Conservation (phyloP, 2,797 vertebrate genomes). For the Paratrypauchen microcephalus region DNA sequence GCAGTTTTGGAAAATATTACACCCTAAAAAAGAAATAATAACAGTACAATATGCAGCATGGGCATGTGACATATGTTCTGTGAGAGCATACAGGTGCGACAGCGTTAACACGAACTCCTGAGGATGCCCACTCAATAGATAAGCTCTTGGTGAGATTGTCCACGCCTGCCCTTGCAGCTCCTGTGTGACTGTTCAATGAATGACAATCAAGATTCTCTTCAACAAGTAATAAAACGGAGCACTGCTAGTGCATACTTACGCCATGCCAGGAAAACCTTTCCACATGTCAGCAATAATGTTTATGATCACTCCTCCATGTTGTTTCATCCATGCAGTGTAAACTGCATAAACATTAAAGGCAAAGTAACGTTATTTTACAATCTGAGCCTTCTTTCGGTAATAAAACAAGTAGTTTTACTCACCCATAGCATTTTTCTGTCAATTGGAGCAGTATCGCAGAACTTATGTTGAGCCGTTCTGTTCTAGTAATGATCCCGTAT, state of each 20-base stretch:
- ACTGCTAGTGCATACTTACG: conserved; percentile 75
- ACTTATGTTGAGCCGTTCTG: too few relatives aligned
- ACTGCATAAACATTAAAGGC: conserved; percentile 71
- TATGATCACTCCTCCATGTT: conserved; percentile 88
- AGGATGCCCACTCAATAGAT: conserved; percentile 88
- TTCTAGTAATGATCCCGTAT: too few relatives aligned
- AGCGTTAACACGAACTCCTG: conserved; percentile 87
- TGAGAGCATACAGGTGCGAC: conserved; percentile 92
- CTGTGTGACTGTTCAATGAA: conserved; percentile 80
- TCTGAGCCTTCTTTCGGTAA: too few relatives aligned
- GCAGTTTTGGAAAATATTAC: conserved; percentile 88
- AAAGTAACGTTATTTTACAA: too few relatives aligned
- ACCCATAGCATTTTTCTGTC: too few relatives aligned
- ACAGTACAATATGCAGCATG: too few relatives aligned
- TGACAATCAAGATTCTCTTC: not conserved
- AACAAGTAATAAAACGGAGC: not conserved
- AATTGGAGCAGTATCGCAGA: too few relatives aligned
- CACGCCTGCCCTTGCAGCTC: conserved; percentile 89
- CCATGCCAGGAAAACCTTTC: conserved; percentile 83
- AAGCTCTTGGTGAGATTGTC: conserved; percentile 88
- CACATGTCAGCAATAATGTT: conserved; percentile 87
- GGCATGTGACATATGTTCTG: conserved; percentile 8
- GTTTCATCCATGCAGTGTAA: conserved; percentile 90
- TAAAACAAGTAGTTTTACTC: too few relatives aligned
- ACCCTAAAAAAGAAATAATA: conserved; percentile 72